Evolutionary conservation across 2,888 invertebrate genomes (phyloP).

Genomic region (Ommatoiulus sabulosus): DNA sequence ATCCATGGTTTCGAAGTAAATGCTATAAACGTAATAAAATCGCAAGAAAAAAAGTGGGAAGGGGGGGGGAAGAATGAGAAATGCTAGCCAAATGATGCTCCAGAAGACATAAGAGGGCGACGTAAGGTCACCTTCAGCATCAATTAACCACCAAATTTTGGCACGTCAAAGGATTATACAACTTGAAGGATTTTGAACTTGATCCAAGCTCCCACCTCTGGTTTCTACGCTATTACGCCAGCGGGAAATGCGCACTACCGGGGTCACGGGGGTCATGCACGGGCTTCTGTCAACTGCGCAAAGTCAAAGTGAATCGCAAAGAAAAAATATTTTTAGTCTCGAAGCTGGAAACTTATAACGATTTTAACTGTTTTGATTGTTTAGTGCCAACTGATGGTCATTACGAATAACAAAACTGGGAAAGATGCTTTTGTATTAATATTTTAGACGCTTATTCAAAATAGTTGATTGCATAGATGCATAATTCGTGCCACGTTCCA

Average conservation of each 20-base stretch:
- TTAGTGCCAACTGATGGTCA: no score
- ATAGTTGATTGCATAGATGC: no score
- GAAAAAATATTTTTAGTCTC: no score
- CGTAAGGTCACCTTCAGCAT: slow-evolving; percentile 27
- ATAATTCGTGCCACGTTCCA: no score
- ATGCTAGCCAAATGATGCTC: background rate
- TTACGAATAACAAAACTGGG: no score
- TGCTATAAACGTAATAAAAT: slow-evolving; percentile 27
- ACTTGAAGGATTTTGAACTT: background rate
- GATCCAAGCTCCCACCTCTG: background rate
- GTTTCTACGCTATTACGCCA: background rate
- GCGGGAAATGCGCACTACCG: background rate
- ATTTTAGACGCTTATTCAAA: no score
- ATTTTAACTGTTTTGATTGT: no score
- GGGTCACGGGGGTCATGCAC: background rate
- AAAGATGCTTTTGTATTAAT: no score
- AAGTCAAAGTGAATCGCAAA: background rate
- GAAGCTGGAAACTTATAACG: no score
- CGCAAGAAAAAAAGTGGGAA: background rate
- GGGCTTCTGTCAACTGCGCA: background rate
- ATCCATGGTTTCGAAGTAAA: background rate
- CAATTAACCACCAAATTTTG: background rate
- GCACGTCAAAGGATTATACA: background rate
- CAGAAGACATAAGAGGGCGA: background rate
- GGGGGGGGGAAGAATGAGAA: no score